Evolutionary conservation across 2,888 invertebrate genomes (phyloP).

Genomic region (Lochmaea capreae): DNA sequence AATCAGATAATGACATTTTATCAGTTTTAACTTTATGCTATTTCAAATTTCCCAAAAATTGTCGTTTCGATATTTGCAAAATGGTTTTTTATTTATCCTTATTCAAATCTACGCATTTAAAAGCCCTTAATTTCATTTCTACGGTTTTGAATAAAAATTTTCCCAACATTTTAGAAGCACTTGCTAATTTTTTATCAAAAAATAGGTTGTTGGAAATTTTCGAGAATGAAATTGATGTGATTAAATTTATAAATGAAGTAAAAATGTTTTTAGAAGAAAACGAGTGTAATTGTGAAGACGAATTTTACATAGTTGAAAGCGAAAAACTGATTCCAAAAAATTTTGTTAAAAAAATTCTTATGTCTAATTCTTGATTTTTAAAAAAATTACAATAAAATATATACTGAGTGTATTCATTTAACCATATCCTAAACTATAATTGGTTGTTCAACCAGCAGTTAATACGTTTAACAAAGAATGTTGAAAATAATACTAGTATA

Average conservation of each 20-base stretch:
- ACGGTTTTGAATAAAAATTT: slow-evolving; percentile 31
- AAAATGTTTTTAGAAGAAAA: slow-evolving; percentile 39
- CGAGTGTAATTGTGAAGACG: slow-evolving; percentile 40
- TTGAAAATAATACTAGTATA: too few relatives aligned
- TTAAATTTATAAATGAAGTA: slow-evolving; percentile 43
- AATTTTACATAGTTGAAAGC: slow-evolving; percentile 51
- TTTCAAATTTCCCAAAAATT: slow-evolving; percentile 33
- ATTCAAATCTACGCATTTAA: slow-evolving; percentile 42
- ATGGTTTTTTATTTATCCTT: slow-evolving; percentile 50
- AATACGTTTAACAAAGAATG: too few relatives aligned
- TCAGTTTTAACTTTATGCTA: slow-evolving; percentile 46
- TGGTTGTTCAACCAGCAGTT: too few relatives aligned
- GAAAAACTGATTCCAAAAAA: slow-evolving; percentile 46
- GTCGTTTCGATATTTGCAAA: slow-evolving; percentile 42
- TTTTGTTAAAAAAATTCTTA: slow-evolving; percentile 33
- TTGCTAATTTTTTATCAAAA: slow-evolving; percentile 44
- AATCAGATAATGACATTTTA: slow-evolving; percentile 45
- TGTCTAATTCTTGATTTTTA: not conserved
- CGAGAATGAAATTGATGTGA: slow-evolving; percentile 32
- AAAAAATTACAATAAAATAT: not conserved
- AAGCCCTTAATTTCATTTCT: slow-evolving; percentile 48
- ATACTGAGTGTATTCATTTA: too few relatives aligned
- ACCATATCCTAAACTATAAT: too few relatives aligned
- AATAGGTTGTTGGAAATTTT: slow-evolving; percentile 44
- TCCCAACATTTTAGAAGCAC: slow-evolving; percentile 39